These are phyloP conservation scores for Pachypsylla venusta DNA, from an alignment of 1,140 invertebrate genomes.

Conservation along the genomic window DNA sequence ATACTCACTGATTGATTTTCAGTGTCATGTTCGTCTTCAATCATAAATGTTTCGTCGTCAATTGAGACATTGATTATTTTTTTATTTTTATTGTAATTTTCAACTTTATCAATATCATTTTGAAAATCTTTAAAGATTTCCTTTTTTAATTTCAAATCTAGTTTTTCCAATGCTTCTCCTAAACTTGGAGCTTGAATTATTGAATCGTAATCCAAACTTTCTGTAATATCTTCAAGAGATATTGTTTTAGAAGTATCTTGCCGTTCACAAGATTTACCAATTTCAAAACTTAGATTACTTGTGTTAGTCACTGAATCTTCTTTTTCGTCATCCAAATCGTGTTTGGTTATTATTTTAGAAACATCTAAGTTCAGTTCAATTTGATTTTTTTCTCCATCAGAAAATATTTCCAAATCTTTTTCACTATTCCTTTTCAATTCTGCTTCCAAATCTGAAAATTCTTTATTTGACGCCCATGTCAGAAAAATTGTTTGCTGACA, in stretches of 20 bases:
- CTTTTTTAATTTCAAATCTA: constrained; percentile 6
- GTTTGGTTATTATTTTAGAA: no score
- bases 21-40: neutral
- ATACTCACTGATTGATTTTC: neutral
- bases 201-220: neutral
- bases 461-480: neutral
- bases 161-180: neutral
- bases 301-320: no score
- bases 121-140: neutral
- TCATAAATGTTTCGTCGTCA: constrained; percentile 1
- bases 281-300: no score
- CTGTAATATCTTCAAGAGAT: no score
- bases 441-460: neutral
- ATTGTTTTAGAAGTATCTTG: no score
- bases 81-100: neutral
- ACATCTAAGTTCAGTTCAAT: no score
- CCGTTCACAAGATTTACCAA: no score
- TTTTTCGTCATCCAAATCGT: no score
- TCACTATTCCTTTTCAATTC: neutral
- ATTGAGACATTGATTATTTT: neutral
- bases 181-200: neutral
- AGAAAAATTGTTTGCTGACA: no score
- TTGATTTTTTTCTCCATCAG: no score
- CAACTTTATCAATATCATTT: neutral
- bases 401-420: neutral